Evolutionary conservation across 2,113 vertebrate species (phyloP), one percentile per base, ranked within the genome.

Genomic region (Gadus chalcogrammus): DNA sequence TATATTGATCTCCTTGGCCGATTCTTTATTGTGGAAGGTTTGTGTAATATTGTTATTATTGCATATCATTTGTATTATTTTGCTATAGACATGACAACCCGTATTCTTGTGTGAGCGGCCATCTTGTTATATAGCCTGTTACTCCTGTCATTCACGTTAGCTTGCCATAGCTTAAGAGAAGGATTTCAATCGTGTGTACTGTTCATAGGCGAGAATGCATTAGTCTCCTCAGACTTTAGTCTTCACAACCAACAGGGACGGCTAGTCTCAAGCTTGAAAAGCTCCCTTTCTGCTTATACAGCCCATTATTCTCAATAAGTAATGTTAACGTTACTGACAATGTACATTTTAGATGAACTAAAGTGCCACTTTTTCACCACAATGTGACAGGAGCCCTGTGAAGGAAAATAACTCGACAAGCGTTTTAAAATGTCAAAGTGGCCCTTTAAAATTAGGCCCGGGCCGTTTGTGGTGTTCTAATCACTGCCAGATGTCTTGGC

Each of bases 391-490:
- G 61, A 2, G 64, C 5, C 17, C 7, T 38, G 31, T 3, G 0
- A 17, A n/a, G 24, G 27, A 48, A 65, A 38, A 67, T 8, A 52
- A 52, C 42, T 35, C 52, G 3, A 3, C 24, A 5, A 24, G 13
- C 1, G 15, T 48, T 61, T 52, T 20, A 15, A 48, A 67, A 18
- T 68, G 74, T 71, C 48, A 31, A 53, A 67, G 42, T 27, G 18
- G 55, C 27, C 67, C 56, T 68, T 67, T 55, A 53, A 3, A 9
- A 27, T 12, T 65, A 61, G 20, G 38, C 22, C 64, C 22, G 11
- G 55, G 55, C 31, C 69, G 35, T 65, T 62, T 82, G 78, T 86
- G 77, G 67, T 80, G 70, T 80, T 82, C 72, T 73, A 78, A 72
- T 71, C 77, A 71, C 80, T 84, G 56, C 48, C 22, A 61, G 31